These are phyloP conservation scores for Mantis religiosa DNA, from an alignment of 2,888 invertebrate genomes.

Conservation along the genomic window DNA sequence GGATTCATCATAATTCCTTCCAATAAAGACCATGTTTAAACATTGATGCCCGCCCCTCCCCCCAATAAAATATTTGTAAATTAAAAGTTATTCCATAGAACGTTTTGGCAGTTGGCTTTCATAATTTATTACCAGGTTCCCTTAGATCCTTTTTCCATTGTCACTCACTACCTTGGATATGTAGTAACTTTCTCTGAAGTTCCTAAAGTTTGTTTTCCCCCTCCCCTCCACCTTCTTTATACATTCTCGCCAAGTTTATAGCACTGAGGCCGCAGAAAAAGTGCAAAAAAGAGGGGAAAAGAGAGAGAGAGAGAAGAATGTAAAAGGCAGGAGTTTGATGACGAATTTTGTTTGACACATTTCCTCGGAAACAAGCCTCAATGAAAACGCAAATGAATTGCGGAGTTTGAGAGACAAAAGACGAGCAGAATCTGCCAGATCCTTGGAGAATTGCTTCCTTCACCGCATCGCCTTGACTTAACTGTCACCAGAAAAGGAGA, in stretches of 20 bases:
- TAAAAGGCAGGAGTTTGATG: background rate
- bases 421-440: background rate
- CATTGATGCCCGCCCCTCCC: too few species aligned
- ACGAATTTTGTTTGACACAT: slow-evolving; percentile 26
- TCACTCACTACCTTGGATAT: background rate
- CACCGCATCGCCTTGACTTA: background rate
- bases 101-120: background rate
- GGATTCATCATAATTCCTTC: too few species aligned
- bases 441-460: background rate
- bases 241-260: background rate
- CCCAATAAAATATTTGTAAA: too few species aligned
- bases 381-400: background rate
- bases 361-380: background rate
- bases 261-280: background rate
- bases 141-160: background rate
- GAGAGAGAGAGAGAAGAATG: background rate
- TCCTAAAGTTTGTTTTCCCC: background rate
- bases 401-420: background rate
- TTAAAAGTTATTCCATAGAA: background rate
- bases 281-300: background rate
- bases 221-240: background rate
- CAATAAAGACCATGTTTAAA: too few species aligned
- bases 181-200: background rate
- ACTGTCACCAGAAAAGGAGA: background rate
- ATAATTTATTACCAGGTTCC: background rate